A percentile compares a stretch with the other conserved stretches of the same genome.
These are phyloP conservation scores for Oncorhynchus tshawytscha DNA, from an alignment of 2,113 vertebrate species.

Conservation along the genomic window DNA sequence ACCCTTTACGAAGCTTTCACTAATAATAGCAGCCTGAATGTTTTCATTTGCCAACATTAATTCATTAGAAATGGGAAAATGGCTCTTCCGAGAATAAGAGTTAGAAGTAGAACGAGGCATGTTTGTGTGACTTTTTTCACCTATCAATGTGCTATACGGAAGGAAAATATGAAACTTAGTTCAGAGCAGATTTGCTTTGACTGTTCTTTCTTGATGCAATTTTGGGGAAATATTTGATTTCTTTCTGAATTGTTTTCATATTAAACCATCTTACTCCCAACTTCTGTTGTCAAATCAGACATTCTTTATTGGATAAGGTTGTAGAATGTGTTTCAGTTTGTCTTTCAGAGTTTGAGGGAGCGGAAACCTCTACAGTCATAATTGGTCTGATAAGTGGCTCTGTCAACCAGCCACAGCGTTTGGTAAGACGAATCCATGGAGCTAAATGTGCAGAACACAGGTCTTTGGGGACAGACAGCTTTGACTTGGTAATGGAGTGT, in stretches of 20 bases:
- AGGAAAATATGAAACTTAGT: no score
- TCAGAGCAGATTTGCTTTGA: no score
- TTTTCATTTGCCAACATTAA: slow-evolving; percentile 28
- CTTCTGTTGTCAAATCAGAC: background rate
- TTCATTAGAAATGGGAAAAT: slow-evolving; percentile 5
- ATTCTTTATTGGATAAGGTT: background rate
- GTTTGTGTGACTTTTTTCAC: no score
- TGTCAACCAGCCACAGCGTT: slow-evolving; percentile 3
- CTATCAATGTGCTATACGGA: no score
- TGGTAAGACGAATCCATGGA: slow-evolving; percentile 5
- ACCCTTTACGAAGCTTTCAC: slow-evolving; percentile 2
- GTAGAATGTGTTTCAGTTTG: background rate
- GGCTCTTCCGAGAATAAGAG: background rate
- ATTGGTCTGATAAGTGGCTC: slow-evolving; percentile 11
- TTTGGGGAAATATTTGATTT: no score
- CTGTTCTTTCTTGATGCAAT: no score
- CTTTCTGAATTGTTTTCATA: no score
- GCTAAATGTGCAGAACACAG: slow-evolving; percentile 16
- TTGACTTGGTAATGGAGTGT: slow-evolving; percentile 25
- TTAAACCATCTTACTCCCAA: no score
- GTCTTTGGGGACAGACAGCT: slow-evolving; percentile 30
- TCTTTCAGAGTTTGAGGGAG: background rate
- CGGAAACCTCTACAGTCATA: background rate
- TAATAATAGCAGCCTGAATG: background rate
- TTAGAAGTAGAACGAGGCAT: no score